phyloP scores from a whole-genome alignment of 1,140 invertebrate species.

The Anoplophora glabripennis region DNA sequence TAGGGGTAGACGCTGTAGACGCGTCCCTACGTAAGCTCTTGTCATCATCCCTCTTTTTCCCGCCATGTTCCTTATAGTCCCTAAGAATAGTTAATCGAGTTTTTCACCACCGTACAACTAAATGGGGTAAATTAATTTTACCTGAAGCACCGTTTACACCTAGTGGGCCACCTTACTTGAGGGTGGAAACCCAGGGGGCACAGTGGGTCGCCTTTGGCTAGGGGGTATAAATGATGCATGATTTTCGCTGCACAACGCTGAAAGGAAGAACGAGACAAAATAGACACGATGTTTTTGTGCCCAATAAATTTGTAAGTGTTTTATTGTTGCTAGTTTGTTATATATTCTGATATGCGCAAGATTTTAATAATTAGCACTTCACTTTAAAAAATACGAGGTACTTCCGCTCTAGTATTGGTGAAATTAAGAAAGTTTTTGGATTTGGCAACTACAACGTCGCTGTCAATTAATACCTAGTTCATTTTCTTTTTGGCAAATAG shows the following conservation, averaged over 20 bases:
- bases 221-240: constrained; percentile 81
- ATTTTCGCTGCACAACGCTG: background rate
- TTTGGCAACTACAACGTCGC: no score
- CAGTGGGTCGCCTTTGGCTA: constrained; percentile 79
- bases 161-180: constrained; percentile 87
- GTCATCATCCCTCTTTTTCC: constrained; percentile 60
- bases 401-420: no score
- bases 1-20: constrained; percentile 72
- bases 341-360: no score
- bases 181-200: constrained; percentile 92
- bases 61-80: constrained; percentile 87
- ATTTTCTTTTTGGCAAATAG: no score
- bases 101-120: background rate
- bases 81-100: constrained; percentile 47
- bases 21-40: constrained; percentile 56
- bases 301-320: no score
- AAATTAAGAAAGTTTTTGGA: no score
- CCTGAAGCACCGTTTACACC: constrained; percentile 90
- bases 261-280: background rate
- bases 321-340: no score
- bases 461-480: no score
- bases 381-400: no score
- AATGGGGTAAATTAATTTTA: constrained; percentile 38
- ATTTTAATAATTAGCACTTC: no score
- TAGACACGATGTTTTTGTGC: no score